Percentiles rank a stretch among this genome's conserved stretches.
Conservation (phyloP, 2,113 vertebrate genomes). For the Chinchilla lanigera region DNA sequence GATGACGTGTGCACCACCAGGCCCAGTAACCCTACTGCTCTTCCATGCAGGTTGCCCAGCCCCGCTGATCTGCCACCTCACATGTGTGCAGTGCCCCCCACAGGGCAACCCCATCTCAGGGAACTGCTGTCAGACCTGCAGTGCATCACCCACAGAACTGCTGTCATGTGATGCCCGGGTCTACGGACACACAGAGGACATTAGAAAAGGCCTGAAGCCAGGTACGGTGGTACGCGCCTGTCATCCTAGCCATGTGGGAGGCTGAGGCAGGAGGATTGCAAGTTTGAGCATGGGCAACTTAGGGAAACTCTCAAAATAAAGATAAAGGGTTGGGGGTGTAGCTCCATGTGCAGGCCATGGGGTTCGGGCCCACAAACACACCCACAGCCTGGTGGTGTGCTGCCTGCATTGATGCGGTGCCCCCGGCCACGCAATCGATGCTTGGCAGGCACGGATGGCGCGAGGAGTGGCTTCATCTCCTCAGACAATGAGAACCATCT, state of each 20-base stretch:
- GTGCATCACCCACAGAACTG: background rate
- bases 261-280: background rate
- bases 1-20: background rate
- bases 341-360: background rate
- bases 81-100: background rate
- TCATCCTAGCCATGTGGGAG: background rate
- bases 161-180: fast-evolving
- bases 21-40: background rate
- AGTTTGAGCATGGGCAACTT: background rate
- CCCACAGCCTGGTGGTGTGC: background rate
- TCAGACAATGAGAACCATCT: background rate
- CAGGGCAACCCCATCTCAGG: no score
- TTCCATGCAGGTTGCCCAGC: background rate
- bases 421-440: no score
- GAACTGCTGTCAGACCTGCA: no score
- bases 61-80: background rate
- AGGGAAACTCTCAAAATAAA: background rate
- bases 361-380: background rate
- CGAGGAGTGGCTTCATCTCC: background rate
- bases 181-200: background rate
- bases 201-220: background rate
- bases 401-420: background rate
- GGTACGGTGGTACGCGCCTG: background rate
- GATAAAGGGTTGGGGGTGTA: background rate
- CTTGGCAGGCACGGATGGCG: no score